A percentile compares a stretch with the other conserved stretches of the same genome.
phyloP scores from a whole-genome alignment of 2,113 vertebrate genomes.

The Capreolus pygargus region DNA sequence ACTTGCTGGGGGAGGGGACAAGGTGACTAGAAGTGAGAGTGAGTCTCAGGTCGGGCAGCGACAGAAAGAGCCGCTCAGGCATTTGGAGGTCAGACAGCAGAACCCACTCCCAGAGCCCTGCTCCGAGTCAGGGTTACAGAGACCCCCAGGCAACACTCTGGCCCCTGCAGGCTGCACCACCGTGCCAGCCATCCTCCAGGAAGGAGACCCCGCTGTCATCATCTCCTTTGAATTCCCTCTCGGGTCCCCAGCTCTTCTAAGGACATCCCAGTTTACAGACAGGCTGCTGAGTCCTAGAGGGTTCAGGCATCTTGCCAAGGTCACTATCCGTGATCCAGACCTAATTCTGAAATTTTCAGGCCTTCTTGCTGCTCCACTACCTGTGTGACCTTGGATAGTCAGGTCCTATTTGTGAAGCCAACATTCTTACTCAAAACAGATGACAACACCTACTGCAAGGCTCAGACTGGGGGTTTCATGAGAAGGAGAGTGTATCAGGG shows the following conservation, averaged over 20 bases:
- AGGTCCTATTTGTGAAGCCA: too few species aligned
- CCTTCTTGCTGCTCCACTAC: neutral
- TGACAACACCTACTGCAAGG: neutral
- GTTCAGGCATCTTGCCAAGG: accelerated
- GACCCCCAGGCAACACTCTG: neutral
- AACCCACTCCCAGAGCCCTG: neutral
- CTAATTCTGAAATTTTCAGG: accelerated
- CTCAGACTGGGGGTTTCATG: neutral
- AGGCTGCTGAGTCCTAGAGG: too few species aligned
- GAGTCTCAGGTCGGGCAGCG: accelerated
- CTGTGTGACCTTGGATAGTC: neutral
- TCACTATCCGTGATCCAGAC: accelerated
- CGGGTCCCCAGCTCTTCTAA: neutral
- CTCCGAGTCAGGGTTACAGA: neutral
- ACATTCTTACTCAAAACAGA: too few species aligned
- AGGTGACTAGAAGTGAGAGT: neutral
- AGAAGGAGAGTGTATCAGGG: neutral
- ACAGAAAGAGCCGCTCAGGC: neutral
- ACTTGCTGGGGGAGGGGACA: neutral
- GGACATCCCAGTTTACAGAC: neutral
- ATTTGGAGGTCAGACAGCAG: neutral
- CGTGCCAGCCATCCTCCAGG: accelerated
- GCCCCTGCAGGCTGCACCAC: neutral
- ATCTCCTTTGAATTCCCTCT: neutral
- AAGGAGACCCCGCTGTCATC: neutral